A percentile compares a stretch with the other conserved stretches of the same genome.
Evolutionary conservation across 2,113 vertebrate genomes (phyloP).

Genomic region (Triplophysa rosa): DNA sequence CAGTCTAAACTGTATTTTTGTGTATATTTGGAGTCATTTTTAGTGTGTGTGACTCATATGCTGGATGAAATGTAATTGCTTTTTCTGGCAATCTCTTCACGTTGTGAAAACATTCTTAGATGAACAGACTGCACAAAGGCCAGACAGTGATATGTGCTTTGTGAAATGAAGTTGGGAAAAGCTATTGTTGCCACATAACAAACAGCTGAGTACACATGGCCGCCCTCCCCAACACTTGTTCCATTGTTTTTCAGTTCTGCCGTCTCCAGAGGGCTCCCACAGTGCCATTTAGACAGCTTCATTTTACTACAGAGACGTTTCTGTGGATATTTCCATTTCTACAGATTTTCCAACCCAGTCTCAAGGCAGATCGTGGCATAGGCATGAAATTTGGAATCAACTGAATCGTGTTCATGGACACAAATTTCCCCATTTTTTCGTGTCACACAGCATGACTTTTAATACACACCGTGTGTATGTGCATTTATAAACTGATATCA

Average conservation of each 20-base stretch:
- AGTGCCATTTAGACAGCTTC: constrained; percentile 6
- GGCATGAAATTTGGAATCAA: too few species aligned
- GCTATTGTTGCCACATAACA: constrained; percentile 42
- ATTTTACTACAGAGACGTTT: neutral
- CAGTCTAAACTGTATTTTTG: neutral
- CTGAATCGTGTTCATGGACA: too few species aligned
- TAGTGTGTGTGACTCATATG: neutral
- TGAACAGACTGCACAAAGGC: constrained; percentile 7
- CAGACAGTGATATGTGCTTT: constrained; percentile 34
- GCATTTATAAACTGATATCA: too few species aligned
- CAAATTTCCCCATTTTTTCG: too few species aligned
- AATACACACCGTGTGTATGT: too few species aligned
- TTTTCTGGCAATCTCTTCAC: neutral
- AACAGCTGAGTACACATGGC: constrained; percentile 49
- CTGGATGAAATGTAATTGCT: constrained; percentile 1
- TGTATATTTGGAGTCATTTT: neutral
- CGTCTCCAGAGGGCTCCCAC: constrained; percentile 40
- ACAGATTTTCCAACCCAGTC: too few species aligned
- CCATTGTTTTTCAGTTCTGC: constrained; percentile 50
- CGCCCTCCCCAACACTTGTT: constrained; percentile 45
- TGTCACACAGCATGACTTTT: too few species aligned
- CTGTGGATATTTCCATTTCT: neutral
- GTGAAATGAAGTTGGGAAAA: constrained; percentile 35
- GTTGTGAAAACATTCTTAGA: constrained; percentile 1
- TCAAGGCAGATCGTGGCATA: too few species aligned